phyloP scores from a whole-genome alignment of 2,797 vertebrate genomes.

The Podarcis siculus region DNA sequence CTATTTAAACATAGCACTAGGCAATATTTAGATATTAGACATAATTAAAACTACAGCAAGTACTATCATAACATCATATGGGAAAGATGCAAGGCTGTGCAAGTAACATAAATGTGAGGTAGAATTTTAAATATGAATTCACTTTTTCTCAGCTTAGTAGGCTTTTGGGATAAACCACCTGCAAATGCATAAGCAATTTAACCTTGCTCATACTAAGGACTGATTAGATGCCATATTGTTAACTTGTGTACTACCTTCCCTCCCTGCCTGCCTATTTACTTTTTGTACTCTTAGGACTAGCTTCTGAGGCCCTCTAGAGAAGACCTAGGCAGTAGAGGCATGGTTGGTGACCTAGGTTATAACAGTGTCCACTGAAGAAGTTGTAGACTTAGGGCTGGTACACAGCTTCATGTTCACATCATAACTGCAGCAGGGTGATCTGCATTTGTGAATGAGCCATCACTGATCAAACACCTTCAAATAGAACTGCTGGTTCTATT shows the following conservation, averaged over 20 bases:
- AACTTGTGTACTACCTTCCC: neutral
- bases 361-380: no score
- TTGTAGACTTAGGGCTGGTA: no score
- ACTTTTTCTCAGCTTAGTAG: constrained; percentile 9
- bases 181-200: neutral
- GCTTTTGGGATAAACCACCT: neutral
- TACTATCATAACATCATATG: constrained; percentile 35
- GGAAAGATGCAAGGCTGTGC: constrained; percentile 7
- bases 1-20: constrained; percentile 39
- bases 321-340: neutral
- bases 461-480: no score
- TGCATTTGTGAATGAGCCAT: no score
- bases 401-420: no score
- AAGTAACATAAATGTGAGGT: neutral
- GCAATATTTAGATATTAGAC: constrained; percentile 40
- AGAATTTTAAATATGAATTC: constrained; percentile 43
- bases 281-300: neutral
- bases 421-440: no score
- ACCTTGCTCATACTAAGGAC: neutral
- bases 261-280: neutral
- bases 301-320: neutral
- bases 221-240: constrained; percentile 12
- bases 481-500: no score
- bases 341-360: neutral
- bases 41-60: constrained; percentile 51